Base-by-base conservation (phyloP, 2,113 vertebrate genomes). In the Pseudonaja textilis region DNA sequence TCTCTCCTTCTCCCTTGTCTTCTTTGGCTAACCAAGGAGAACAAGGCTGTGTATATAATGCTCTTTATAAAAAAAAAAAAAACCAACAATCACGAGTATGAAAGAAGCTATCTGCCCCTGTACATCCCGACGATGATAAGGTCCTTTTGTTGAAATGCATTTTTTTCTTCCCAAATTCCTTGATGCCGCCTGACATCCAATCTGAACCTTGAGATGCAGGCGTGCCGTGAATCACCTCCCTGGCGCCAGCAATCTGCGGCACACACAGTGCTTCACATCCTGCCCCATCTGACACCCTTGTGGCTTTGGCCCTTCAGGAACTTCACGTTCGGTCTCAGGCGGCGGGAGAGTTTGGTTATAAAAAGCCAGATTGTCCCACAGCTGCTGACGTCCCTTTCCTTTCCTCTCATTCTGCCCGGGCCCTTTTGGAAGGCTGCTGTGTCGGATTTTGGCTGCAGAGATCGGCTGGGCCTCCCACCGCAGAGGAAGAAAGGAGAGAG, bases 21-120 rank as follows among this genome's bases (percentile, higher is more conserved):
- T 85, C 39, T 39, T 29, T 91, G n/a, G 61, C 90, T 91, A 85
- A 52, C 39, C 86, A 92, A 42, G 57, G 74, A 88, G 91, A 55
- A 81, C 23, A 26, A 45, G 11, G 22, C 12, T 26, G 42, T 26
- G 42, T 12, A 59, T 59, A 11, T 0, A 22, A 42, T 12, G 2
- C 9, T 34, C 56, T 34, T 64, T 29, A n/a, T 22, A 22, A 57
- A 57, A 23, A 59, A 59, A 9, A 26, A 59, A 26, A 10, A 26
- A 10, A 16, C 18, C n/a, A n/a, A 9, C 18, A 4, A 1, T 3
- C 59, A 39, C 11, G 25, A 23, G 55, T 22, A 54, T 12, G 14
- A 59, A 55, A 81, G 23, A 25, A n/a, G 39, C 22, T 34, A 61
- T 81, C n/a, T 64, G 55, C 52, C 5, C 55, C 23, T 5, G 1